Conservation (phyloP, 2,113 vertebrate species). For the Illadopsis cleaveri region DNA sequence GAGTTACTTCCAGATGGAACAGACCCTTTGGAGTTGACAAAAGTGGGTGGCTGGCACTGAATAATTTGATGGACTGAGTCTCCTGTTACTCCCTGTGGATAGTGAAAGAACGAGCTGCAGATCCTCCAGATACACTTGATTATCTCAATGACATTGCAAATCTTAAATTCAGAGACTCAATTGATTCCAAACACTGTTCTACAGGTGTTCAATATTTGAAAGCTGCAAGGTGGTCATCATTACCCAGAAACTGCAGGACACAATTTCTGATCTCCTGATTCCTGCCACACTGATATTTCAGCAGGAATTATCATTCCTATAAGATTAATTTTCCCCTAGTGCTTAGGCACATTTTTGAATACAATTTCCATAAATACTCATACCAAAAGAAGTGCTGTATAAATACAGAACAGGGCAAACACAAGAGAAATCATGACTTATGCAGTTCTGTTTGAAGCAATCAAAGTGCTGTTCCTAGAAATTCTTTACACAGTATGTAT, state of each 20-base stretch:
- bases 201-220: background rate
- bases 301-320: background rate
- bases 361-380: background rate
- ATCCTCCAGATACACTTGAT: background rate
- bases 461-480: background rate
- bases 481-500: background rate
- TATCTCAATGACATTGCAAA: background rate
- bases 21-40: background rate
- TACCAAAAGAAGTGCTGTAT: background rate
- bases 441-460: background rate
- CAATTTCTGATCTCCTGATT: background rate
- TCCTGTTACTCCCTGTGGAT: background rate
- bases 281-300: background rate
- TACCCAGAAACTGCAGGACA: background rate
- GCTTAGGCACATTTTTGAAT: background rate
- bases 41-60: background rate
- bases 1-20: background rate
- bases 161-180: background rate
- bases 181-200: background rate
- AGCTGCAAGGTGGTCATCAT: background rate
- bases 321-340: background rate
- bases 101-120: background rate
- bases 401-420: background rate
- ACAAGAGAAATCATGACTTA: background rate
- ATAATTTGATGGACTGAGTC: background rate